Conservation (phyloP, 2,888 invertebrate genomes). For the Andrena praecox region DNA sequence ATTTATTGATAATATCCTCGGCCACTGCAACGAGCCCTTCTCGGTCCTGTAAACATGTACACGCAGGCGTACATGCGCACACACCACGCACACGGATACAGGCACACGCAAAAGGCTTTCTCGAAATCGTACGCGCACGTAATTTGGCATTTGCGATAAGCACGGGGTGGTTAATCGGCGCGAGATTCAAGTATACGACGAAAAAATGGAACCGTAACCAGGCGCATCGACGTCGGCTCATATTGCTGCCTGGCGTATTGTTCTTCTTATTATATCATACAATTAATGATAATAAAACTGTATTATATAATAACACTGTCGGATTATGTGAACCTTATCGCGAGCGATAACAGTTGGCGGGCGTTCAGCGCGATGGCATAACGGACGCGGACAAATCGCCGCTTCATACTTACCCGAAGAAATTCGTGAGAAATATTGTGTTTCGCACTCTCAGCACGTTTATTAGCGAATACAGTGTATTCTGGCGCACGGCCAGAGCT, state of each 20-base stretch:
- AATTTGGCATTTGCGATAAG: conserved; percentile 61
- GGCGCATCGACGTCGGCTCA: conserved; percentile 77
- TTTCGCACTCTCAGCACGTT: conserved; percentile 35
- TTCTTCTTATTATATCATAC: conserved; percentile 78
- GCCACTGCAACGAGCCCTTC: conserved; percentile 49
- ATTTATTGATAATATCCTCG: conserved; percentile 76
- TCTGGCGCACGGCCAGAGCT: conserved; percentile 36
- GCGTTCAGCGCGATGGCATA: conserved; percentile 34
- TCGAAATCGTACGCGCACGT: conserved; percentile 57
- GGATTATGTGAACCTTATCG: conserved; percentile 48
- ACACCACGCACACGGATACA: conserved; percentile 23
- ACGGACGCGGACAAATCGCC: conserved; percentile 11
- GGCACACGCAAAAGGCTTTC: conserved; percentile 33
- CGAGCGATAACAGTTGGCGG: conserved; percentile 22
- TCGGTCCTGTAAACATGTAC: conserved; percentile 45
- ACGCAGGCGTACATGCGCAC: conserved; percentile 23
- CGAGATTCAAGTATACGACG: conserved; percentile 57
- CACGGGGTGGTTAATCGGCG: conserved; percentile 61
- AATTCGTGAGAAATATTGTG: conserved; percentile 37
- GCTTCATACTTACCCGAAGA: conserved; percentile 9
- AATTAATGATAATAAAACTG: conserved; percentile 76
- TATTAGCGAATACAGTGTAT: conserved; percentile 28
- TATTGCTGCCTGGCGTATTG: conserved; percentile 78
- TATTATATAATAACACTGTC: conserved; percentile 73
- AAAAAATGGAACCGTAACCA: conserved; percentile 42